Conservation (phyloP, 2,797 vertebrate species). For the Scyliorhinus canicula region DNA sequence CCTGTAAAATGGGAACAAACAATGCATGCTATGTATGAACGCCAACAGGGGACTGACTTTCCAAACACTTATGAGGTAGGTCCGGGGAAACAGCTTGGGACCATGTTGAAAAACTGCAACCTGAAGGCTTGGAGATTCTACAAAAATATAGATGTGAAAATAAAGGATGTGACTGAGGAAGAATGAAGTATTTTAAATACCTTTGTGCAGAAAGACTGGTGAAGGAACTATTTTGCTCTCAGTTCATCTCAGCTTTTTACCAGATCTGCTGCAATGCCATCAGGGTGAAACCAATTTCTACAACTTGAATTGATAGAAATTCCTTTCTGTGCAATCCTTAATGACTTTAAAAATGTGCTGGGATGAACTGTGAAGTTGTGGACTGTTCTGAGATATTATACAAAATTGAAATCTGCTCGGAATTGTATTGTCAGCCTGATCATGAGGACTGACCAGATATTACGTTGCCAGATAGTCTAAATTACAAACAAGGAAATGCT, state of each 20-base stretch:
- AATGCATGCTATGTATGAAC: conserved; percentile 77
- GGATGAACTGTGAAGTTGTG: neutral
- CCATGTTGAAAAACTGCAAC: conserved; percentile 76
- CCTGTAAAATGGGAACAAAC: conserved; percentile 93
- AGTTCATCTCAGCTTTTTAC: neutral
- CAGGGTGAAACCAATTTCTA: neutral
- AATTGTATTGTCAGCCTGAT: neutral
- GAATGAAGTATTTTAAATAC: neutral
- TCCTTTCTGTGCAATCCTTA: neutral
- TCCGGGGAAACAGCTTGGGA: conserved; percentile 78
- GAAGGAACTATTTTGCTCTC: neutral
- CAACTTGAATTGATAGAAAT: neutral
- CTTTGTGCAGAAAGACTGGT: neutral
- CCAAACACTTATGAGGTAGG: conserved; percentile 83
- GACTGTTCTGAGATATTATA: neutral
- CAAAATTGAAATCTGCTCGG: neutral
- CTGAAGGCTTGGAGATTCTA: conserved; percentile 77
- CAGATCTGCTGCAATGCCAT: neutral
- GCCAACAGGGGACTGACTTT: conserved; percentile 68
- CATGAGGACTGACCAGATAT: too few relatives aligned
- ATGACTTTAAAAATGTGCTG: neutral
- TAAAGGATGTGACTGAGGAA: conserved; percentile 42
- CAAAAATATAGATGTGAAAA: conserved; percentile 57
- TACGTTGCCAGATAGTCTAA: too few relatives aligned
- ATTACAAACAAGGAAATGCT: neutral